phyloP scores from a whole-genome alignment of 1,140 invertebrate species.

The Drosophila lacertosa region DNA sequence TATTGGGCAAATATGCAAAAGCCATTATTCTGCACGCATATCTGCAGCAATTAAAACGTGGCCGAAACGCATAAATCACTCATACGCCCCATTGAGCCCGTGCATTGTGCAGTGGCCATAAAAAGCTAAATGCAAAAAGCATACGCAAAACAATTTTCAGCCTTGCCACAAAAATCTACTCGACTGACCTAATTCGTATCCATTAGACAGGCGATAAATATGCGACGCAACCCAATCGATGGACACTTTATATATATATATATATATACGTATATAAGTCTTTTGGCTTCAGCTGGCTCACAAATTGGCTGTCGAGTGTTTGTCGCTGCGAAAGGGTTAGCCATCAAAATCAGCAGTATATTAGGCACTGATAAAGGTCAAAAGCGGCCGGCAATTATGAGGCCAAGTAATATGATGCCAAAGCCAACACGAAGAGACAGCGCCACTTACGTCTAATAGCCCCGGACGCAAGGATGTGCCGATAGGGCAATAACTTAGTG shows the following conservation, averaged over 20 bases:
- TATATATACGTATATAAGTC: too few species aligned
- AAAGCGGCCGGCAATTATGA: slow-evolving; percentile 56
- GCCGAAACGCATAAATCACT: slow-evolving; percentile 60
- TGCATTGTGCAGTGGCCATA: slow-evolving; percentile 19
- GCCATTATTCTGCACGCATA: slow-evolving; percentile 39
- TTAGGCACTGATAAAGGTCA: slow-evolving; percentile 68
- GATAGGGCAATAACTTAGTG: slow-evolving; percentile 61
- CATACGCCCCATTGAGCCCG: slow-evolving; percentile 63
- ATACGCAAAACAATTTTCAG: slow-evolving; percentile 24
- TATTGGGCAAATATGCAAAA: slow-evolving; percentile 12
- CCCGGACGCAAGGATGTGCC: slow-evolving; percentile 23
- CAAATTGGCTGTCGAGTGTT: slow-evolving; percentile 54
- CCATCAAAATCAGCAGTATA: slow-evolving; percentile 48
- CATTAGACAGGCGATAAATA: slow-evolving; percentile 72
- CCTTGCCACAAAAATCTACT: slow-evolving; percentile 22
- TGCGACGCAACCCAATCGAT: slow-evolving; percentile 24
- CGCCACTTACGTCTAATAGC: slow-evolving; percentile 30
- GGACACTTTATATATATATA: background rate
- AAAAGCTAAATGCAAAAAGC: slow-evolving; percentile 2
- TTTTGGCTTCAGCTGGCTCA: slow-evolving; percentile 9
- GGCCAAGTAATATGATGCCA: slow-evolving; percentile 60
- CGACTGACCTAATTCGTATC: slow-evolving; percentile 61
- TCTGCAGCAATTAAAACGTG: slow-evolving; percentile 64
- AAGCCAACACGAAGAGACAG: slow-evolving; percentile 39
- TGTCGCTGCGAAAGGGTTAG: slow-evolving; percentile 57